A percentile compares a stretch with the other conserved stretches of the same genome.
Conservation (phyloP, 2,113 vertebrate genomes). For the Eurystomus gularis region DNA sequence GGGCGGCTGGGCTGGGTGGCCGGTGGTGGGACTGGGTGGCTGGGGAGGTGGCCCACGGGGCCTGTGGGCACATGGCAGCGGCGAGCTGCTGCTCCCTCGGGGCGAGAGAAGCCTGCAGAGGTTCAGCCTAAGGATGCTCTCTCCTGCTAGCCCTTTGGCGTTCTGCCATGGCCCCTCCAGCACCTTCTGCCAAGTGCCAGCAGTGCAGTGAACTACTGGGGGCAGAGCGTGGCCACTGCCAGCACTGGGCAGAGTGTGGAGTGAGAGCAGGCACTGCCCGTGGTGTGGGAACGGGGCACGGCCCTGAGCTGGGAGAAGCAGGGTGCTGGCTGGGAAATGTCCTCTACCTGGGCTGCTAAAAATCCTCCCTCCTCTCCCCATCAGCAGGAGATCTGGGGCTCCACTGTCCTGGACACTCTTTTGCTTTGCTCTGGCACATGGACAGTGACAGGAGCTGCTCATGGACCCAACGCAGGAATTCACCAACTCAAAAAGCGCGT, state of each 20-base stretch:
- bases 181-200: neutral
- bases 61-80: neutral
- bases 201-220: neutral
- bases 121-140: neutral
- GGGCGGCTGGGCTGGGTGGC: neutral
- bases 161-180: too few species aligned
- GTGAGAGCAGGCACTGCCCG: fast-evolving
- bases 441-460: neutral
- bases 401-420: fast-evolving
- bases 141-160: fast-evolving
- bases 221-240: neutral
- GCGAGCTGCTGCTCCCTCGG: neutral
- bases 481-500: fast-evolving
- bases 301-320: neutral
- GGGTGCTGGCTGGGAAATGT: neutral
- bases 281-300: fast-evolving
- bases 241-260: fast-evolving
- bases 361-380: neutral
- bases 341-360: neutral
- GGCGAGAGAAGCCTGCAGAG: neutral
- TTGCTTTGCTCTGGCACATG: neutral
- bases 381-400: neutral
- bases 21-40: neutral
- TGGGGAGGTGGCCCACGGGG: neutral
- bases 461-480: neutral